Percentiles rank a stretch among this genome's conserved stretches.
phyloP scores from a whole-genome alignment of 92 coral and sea anemone species.

The Zoanthus solanderi region DNA sequence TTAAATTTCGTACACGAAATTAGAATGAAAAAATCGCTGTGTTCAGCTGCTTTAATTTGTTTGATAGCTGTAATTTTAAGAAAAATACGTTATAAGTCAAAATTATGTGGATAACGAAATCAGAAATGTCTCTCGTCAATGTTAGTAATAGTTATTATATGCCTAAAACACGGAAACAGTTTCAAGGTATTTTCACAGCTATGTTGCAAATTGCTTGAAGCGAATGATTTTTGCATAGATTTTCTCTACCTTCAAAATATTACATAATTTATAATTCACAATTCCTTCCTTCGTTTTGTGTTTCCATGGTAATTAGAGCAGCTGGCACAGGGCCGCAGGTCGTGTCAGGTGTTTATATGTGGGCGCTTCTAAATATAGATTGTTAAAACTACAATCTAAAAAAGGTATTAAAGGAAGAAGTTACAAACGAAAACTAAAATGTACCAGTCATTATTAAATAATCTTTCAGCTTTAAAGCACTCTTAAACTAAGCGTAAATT shows the following conservation, averaged over 20 bases:
- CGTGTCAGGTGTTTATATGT: conserved; percentile 44
- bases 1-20: too few species aligned
- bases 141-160: too few species aligned
- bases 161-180: too few species aligned
- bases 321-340: conserved; percentile 34
- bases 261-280: background rate
- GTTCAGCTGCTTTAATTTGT: too few species aligned
- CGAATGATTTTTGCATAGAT: background rate
- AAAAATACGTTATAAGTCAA: too few species aligned
- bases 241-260: background rate
- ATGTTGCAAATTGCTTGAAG: background rate
- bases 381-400: conserved; percentile 23
- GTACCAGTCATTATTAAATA: conserved; percentile 3
- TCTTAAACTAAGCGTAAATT: background rate
- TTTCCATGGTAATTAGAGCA: conserved; percentile 44
- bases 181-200: background rate
- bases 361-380: conserved; percentile 43
- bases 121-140: too few species aligned
- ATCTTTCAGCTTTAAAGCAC: background rate
- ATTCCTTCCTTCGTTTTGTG: conserved; percentile 28
- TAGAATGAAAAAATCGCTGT: too few species aligned
- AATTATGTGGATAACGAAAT: too few species aligned
- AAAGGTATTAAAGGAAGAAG: conserved; percentile 20
- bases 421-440: background rate
- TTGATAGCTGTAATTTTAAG: too few species aligned